Percentiles rank a stretch among this genome's conserved stretches.
Evolutionary conservation across 1,140 invertebrate species (phyloP).

Genomic region (Acromyrmex echinatior): DNA sequence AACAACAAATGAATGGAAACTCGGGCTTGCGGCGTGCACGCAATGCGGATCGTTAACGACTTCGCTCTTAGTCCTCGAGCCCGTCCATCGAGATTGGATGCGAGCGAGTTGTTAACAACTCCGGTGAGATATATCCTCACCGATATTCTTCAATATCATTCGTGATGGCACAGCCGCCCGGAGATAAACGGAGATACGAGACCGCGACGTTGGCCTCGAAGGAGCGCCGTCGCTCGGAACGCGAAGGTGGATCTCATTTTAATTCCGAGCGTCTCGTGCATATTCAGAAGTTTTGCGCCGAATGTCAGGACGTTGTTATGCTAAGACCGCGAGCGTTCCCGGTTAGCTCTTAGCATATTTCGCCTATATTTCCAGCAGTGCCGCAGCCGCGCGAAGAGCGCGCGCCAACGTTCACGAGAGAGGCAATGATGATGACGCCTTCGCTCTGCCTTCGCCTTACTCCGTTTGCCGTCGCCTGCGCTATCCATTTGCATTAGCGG

Average conservation of each 20-base stretch:
- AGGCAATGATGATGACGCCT: not conserved
- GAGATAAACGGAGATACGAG: slow-evolving; percentile 23
- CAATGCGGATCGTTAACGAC: slow-evolving; percentile 51
- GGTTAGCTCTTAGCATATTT: slow-evolving; percentile 81
- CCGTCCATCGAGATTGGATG: slow-evolving; percentile 12
- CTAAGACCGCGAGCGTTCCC: slow-evolving; percentile 77
- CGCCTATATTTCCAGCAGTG: slow-evolving; percentile 77
- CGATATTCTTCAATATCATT: slow-evolving; percentile 61
- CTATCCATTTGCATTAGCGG: slow-evolving; percentile 74
- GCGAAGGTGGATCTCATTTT: slow-evolving; percentile 70
- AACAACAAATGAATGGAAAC: slow-evolving; percentile 54
- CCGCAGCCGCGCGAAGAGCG: slow-evolving; percentile 59
- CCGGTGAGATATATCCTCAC: slow-evolving; percentile 21
- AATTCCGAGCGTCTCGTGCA: slow-evolving; percentile 74
- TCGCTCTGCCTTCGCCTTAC: not conserved
- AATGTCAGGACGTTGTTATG: slow-evolving; percentile 81
- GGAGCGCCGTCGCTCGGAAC: slow-evolving; percentile 21
- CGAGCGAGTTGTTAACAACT: slow-evolving; percentile 16
- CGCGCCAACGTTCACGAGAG: slow-evolving; percentile 26
- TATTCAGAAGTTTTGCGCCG: slow-evolving; percentile 81
- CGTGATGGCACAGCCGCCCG: not conserved
- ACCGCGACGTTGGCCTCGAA: slow-evolving; percentile 4
- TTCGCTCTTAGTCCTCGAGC: not conserved
- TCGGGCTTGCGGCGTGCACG: slow-evolving; percentile 8
- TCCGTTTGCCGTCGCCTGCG: slow-evolving; percentile 16